Evolutionary conservation across 2,888 invertebrate species (phyloP), one percentile per base, ranked within the genome.

Genomic region (Mythimna vitellina): DNA sequence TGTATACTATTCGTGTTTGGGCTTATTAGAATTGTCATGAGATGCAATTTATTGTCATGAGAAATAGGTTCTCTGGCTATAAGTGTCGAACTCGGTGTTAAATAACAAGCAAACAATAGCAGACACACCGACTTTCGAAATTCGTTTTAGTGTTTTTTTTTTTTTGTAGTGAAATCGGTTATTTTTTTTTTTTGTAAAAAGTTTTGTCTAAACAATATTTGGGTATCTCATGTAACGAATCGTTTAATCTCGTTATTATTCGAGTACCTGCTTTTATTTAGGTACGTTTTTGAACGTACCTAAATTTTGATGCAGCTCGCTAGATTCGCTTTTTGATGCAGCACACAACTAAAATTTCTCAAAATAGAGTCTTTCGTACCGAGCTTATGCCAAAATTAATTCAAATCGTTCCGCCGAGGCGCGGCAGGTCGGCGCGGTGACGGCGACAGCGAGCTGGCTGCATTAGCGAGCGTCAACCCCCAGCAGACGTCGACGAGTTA

Each of bases 381-480:
- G 68, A 49, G 81, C 65, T 74, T 67, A 81, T 84, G 81, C 65
- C 84, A 82, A 84, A 87, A 85, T 85, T 85, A 81, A 87, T 86
- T 88, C 65, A 82, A 82, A 87, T 80, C 76, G 62, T 78, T 73
- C 83, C 69, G 32, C 75, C 71, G 71, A 68, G 66, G 22, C 38
- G 38, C 60, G 76, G 63, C 78, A 62, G 70, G 65, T 46, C 35
- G 60, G 29, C 58, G 58, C 12, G 22, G 35, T 35, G 58, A 12
- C 22, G 63, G 67, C 53, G 70, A 67, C 69, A 76, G 64, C 65
- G 54, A 56, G 61, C 53, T 64, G 25, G 75, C 62, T 83, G 83
- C 86, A 86, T 87, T 87, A 87, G 73, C 73, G 78, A 65, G 66
- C 61, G 82, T 79, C 83, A 71, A 6, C 82, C 77, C 70, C 53